Evolutionary conservation across 2,888 invertebrate species (phyloP).

Genomic region (Tinea trinotella): DNA sequence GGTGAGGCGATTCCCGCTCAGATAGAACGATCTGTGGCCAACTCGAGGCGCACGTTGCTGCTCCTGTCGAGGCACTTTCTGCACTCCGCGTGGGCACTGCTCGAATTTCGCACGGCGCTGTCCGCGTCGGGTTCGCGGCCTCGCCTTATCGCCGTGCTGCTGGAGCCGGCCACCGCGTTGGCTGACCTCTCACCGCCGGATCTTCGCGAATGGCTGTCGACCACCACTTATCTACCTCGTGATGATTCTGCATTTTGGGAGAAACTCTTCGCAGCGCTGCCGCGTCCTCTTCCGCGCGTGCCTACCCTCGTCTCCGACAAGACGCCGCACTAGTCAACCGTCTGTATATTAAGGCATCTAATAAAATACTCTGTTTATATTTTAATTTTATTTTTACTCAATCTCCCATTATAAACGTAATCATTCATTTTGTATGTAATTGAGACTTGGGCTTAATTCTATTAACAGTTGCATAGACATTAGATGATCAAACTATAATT

Average conservation of each 20-base stretch:
- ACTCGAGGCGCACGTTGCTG: slow-evolving; percentile 63
- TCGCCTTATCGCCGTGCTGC: slow-evolving; percentile 81
- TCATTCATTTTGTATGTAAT: too few species aligned
- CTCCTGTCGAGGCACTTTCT: slow-evolving; percentile 34
- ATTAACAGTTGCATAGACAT: too few species aligned
- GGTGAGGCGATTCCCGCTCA: slow-evolving; percentile 82
- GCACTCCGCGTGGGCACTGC: slow-evolving; percentile 75
- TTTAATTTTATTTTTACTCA: too few species aligned
- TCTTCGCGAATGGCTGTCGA: slow-evolving; percentile 70
- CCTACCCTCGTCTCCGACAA: slow-evolving; percentile 17
- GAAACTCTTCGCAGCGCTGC: slow-evolving; percentile 81
- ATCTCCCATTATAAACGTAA: too few species aligned
- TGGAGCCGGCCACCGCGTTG: slow-evolving; percentile 72
- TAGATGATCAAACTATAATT: too few species aligned
- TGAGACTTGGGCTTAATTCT: too few species aligned
- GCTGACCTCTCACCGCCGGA: slow-evolving; percentile 75
- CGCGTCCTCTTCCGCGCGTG: slow-evolving; percentile 52
- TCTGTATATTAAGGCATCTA: background rate
- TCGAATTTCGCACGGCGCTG: slow-evolving; percentile 75
- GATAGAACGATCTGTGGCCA: slow-evolving; percentile 81
- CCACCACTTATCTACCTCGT: slow-evolving; percentile 87
- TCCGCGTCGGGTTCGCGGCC: slow-evolving; percentile 64
- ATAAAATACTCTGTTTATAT: too few species aligned
- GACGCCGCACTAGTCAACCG: background rate
- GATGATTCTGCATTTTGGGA: slow-evolving; percentile 89